Evolutionary conservation across 2,888 invertebrate genomes (phyloP), one percentile per base, ranked within the genome.

Genomic region (Busseola fusca): DNA sequence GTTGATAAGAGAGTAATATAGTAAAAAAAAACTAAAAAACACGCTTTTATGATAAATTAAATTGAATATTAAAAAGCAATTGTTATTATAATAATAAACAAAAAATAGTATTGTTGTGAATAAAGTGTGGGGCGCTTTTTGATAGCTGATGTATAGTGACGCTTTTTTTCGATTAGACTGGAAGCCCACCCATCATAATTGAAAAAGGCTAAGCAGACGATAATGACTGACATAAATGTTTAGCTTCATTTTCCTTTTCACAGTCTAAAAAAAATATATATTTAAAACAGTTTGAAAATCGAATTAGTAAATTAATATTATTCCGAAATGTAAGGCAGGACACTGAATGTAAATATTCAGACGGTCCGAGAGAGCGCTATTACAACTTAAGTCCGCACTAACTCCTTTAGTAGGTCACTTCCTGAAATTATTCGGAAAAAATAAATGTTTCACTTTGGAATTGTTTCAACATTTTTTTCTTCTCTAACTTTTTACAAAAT

Each of bases 271-370:
- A n/a, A 57, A 57, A 14, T 18, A 6, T 5, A 5, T 34, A 34
- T n/a, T n/a, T 34, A 18, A 69, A 40, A 2, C 3, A 25, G 34
- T 10, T 27, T 45, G 62, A 62, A 62, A 42, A 60, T 71, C 10
- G 34, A 59, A 70, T 59, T n/a, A 70, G n/a, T 54, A 56, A 40
- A 64, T 40, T 63, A 30, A 25, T 40, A 25, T 72, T 72, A 40
- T 21, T 63, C 42, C 42, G 54, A 40, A 48, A 54, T 18, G 54
- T 67, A 34, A 67, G 54, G 16, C 9, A 42, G 68, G 60, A 27
- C 56, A 68, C 42, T 68, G 50, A 68, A 74, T 74, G 50, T 62
- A 62, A 74, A 62, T 57, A 57, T 50, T 27, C 68, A 57, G 60
- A 74, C 50, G 27, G 42, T 74, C 50, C 25, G 56, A 50, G 56